Evolutionary conservation across 2,888 invertebrate species (phyloP).

Genomic region (Nebria brevicollis): DNA sequence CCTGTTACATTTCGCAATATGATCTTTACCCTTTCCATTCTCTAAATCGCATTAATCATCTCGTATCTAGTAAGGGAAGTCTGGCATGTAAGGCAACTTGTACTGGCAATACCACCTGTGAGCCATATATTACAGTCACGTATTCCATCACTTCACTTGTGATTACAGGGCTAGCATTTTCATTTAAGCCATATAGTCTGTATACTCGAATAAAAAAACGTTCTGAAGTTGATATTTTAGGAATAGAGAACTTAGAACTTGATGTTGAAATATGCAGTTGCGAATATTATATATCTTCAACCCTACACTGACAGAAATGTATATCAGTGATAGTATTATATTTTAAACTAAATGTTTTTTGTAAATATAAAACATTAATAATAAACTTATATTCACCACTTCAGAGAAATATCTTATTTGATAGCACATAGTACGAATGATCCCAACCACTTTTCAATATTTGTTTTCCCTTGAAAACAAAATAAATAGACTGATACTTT

Average conservation of each 20-base stretch:
- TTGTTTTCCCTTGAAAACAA: background rate
- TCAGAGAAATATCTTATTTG: no score
- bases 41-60: constrained; percentile 27
- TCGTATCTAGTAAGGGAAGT: background rate
- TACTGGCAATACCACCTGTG: constrained; percentile 33
- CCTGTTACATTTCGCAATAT: background rate
- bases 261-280: no score
- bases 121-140: constrained; percentile 10
- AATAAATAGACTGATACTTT: background rate
- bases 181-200: background rate
- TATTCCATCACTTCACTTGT: constrained; percentile 40
- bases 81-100: constrained; percentile 29
- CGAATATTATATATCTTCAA: no score
- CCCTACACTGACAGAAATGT: no score
- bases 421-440: background rate
- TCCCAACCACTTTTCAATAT: background rate
- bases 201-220: background rate
- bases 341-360: no score
- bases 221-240: background rate
- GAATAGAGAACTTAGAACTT: background rate
- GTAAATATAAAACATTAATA: no score
- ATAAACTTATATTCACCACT: no score
- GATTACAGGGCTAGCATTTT: constrained; percentile 26
- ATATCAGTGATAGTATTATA: no score
- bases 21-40: constrained; percentile 6